A percentile compares a stretch with the other conserved stretches of the same genome.
These are phyloP conservation scores for Physocephala rufipes DNA, from an alignment of 2,888 invertebrate species.

Conservation along the genomic window DNA sequence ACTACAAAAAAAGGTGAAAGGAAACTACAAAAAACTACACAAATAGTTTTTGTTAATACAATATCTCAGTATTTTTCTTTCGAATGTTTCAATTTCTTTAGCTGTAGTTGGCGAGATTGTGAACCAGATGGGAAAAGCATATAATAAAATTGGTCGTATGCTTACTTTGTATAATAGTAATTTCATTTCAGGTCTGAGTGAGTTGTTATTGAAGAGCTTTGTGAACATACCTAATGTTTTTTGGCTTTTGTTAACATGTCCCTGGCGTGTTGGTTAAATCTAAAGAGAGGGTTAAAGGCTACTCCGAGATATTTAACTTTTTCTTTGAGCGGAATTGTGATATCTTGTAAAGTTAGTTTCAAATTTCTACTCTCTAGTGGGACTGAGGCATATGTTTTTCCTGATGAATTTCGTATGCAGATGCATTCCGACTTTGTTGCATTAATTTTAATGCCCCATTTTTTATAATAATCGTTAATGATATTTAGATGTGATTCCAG, in stretches of 20 bases:
- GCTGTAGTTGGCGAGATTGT: conserved; percentile 19
- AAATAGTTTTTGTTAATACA: conserved; percentile 20
- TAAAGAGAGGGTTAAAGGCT: conserved; percentile 16
- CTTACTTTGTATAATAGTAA: too few species aligned
- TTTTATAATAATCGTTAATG: conserved; percentile 30
- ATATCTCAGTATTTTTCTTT: conserved; percentile 2
- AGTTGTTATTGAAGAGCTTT: too few species aligned
- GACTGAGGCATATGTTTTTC: conserved; percentile 12
- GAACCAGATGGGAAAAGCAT: conserved; percentile 24
- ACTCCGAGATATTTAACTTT: conserved; percentile 30
- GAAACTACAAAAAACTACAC: too few species aligned
- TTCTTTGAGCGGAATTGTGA: conserved; percentile 2
- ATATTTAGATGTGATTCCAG: not conserved
- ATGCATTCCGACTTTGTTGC: conserved; percentile 21
- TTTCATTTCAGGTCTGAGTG: too few species aligned
- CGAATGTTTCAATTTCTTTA: conserved; percentile 12
- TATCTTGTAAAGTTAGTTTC: not conserved
- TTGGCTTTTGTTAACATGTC: not conserved
- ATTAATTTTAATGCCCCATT: conserved; percentile 37
- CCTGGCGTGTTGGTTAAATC: not conserved
- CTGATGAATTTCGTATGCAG: conserved; percentile 37
- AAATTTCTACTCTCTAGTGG: conserved; percentile 31
- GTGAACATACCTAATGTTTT: too few species aligned
- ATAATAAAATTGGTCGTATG: conserved; percentile 2
- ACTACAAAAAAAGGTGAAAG: too few species aligned